Evolutionary conservation across 2,797 vertebrate genomes (phyloP), one percentile per base, ranked within the genome.

Genomic region (Poeciliopsis presidionis): DNA sequence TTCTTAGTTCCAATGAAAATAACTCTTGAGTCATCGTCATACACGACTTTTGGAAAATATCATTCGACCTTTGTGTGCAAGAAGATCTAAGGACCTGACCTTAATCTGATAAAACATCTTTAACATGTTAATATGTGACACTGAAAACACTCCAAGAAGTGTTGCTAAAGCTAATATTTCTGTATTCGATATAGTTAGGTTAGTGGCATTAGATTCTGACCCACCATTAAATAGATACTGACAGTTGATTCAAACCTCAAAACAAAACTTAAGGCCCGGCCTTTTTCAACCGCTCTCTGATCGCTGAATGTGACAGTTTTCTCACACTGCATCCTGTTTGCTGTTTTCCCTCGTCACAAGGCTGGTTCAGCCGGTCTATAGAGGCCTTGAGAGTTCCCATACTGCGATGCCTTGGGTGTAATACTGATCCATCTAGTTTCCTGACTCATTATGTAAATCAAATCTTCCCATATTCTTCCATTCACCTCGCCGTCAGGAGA

Each of bases 351-450:
- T 65, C 20, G 14, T 78, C 75, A 84, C 67, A 11, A 28, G 84
- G 77, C 94, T 82, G 91, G 94, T 94, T 91, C n/a, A 86, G 73
- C 94, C 75, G 45, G 92, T 94, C 80, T 80, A 22, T 22, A 63
- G 77, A 51, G 33, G n/a, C 43, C 71, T 59, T 65, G 74, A 57
- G 61, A 67, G 84, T 93, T 95, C 81, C 43, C 88, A 88, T 81
- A 78, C 73, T 53, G 63, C 69, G 76, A 74, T 71, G 84, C 82
- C 88, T 85, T 74, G 80, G 41, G 73, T 84, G 75, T 70, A 75
- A 74, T 36, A 90, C 75, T 83, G 39, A 87, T 81, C 87, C 67
- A 70, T 85, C 78, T 67, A 63, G 69, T 89, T 93, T 87, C 88
- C 79, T 92, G 91, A 90, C 86, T 94, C 90, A 91, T 80, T 45